Base-by-base conservation (phyloP, 2,888 invertebrate genomes). In the Leptopilina drosophilae region DNA sequence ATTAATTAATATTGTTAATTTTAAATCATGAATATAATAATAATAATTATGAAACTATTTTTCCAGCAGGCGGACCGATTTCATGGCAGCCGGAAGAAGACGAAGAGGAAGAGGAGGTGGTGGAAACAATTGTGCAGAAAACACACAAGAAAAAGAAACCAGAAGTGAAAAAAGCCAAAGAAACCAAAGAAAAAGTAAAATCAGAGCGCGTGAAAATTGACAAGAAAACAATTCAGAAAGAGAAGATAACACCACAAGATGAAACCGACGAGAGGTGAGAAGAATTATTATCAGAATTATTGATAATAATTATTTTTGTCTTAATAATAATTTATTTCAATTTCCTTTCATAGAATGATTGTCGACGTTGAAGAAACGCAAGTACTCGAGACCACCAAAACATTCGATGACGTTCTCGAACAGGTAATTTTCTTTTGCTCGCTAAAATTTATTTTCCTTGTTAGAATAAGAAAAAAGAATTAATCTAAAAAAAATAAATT, bases 331-430 rank as follows among this genome's bases (percentile, higher is more conserved):
- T 69, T 59, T 65, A 78, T 77, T n/a, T 80, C 9, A 62, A 20
- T 76, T 64, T 76, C 7, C 42, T 81, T 2, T 83, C 86, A 33
- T 77, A 92, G 92, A 80, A 93, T 93, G 87, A 92, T 93, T 76
- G 87, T 93, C 26, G 94, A 94, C 75, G 92, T 94, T 40, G 92
- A 93, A 84, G 92, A 93, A 80, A 93, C 93, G 0, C 92, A 94
- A 85, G 92, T 94, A 75, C 92, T 95, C 14, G 94, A 95, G 89
- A 92, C 93, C 66, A 93, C 94, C 14, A 93, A 94, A 86, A 92
- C 93, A 64, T 93, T 94, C n/a, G 90, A 90, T 78, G 92, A 93
- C 86, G 90, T 92, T 82, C 88, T 90, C 82, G 87, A 84, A 20
- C 86, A 89, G 88, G 89, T 89, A 83, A 81, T 49, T 73, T 12